These are phyloP conservation scores for Oscheius sp. DNA, from an alignment of 2,888 invertebrate genomes.

Conservation along the genomic window DNA sequence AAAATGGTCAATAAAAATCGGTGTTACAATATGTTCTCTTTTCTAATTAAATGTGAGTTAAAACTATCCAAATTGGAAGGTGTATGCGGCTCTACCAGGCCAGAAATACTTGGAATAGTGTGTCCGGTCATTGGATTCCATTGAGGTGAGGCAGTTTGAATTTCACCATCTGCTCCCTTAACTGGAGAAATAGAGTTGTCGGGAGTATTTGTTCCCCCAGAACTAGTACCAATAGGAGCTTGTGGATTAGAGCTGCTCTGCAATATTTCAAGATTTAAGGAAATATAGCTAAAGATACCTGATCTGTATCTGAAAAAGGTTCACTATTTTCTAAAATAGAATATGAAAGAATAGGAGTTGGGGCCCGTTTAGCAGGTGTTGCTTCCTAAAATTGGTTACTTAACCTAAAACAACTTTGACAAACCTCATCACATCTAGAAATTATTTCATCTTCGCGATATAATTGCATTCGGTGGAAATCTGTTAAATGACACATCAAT, in stretches of 20 bases:
- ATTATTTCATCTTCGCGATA: constrained; percentile 35
- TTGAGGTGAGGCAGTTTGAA: constrained; percentile 6
- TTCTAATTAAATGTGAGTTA: too few relatives aligned
- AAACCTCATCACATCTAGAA: background rate
- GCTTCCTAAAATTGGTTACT: background rate
- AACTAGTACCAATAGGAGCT: constrained; percentile 24
- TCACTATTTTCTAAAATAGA: background rate
- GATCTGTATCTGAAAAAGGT: background rate
- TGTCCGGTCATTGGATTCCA: constrained; percentile 33
- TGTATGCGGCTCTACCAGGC: background rate
- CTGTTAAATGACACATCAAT: constrained; percentile 61
- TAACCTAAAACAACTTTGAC: background rate
- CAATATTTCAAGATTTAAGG: background rate
- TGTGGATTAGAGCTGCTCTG: constrained; percentile 4
- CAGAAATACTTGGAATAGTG: constrained; percentile 20
- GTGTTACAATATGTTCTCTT: too few relatives aligned
- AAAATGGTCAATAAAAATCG: too few relatives aligned
- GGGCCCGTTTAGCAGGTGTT: constrained; percentile 18
- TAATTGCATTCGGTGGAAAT: constrained; percentile 61
- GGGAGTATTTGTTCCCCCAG: background rate
- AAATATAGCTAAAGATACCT: background rate
- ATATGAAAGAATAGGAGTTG: background rate
- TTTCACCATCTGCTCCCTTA: background rate
- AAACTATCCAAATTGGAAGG: too few relatives aligned
- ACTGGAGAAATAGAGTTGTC: background rate